Evolutionary conservation across 2,113 vertebrate species (phyloP).

Genomic region (Scalopus aquaticus): DNA sequence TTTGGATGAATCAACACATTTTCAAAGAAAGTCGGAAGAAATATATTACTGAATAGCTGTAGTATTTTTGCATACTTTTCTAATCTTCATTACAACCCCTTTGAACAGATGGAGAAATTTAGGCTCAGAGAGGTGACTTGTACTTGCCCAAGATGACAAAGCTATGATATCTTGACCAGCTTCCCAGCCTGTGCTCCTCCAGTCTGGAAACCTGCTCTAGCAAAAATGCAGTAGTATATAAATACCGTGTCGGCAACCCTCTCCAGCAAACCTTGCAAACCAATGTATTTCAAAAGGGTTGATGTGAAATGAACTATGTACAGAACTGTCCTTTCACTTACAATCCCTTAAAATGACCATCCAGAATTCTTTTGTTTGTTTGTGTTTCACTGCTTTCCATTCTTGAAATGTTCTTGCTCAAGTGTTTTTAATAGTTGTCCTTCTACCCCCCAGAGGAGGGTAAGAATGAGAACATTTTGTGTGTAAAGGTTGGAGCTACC

Average conservation of each 20-base stretch:
- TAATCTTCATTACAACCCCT: neutral
- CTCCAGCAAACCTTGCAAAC: neutral
- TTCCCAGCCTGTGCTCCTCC: neutral
- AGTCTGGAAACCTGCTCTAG: neutral
- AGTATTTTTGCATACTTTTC: neutral
- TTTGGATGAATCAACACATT: conserved; percentile 45
- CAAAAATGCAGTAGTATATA: neutral
- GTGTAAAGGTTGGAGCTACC: neutral
- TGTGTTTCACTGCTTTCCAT: neutral
- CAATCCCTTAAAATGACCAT: neutral
- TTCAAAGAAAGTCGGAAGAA: conserved; percentile 41
- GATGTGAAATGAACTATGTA: neutral
- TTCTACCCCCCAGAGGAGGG: neutral
- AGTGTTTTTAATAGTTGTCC: neutral
- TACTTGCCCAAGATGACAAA: neutral
- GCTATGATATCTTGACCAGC: neutral
- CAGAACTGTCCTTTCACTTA: neutral
- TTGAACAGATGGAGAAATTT: conserved; percentile 17
- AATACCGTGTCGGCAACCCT: neutral
- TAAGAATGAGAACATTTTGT: neutral
- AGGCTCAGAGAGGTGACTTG: neutral
- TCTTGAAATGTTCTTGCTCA: neutral
- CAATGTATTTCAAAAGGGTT: neutral
- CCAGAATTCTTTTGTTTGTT: neutral
- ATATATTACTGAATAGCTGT: neutral